Evolutionary conservation across 2,113 vertebrate species (phyloP).

Genomic region (Scytalopus superciliaris): DNA sequence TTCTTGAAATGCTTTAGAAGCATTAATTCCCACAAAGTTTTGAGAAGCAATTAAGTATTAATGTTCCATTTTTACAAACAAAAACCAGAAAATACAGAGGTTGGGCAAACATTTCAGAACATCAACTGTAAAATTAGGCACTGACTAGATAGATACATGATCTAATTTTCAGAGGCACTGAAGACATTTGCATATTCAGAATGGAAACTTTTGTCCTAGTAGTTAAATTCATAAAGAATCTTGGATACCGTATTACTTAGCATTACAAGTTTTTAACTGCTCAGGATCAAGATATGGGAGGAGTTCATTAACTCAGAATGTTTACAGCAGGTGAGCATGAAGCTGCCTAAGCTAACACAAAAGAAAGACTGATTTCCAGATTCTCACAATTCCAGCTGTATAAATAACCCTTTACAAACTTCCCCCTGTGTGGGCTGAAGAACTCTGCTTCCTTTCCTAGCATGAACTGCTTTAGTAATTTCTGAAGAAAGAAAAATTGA

Average conservation of each 20-base stretch:
- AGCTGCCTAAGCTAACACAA: slow-evolving; percentile 7
- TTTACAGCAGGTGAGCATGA: slow-evolving; percentile 25
- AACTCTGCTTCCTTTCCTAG: background rate
- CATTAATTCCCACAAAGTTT: slow-evolving; percentile 65
- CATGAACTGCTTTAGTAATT: background rate
- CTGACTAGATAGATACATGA: slow-evolving; percentile 48
- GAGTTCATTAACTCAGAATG: slow-evolving; percentile 23
- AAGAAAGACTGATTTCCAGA: slow-evolving; percentile 4
- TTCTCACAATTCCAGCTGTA: slow-evolving; percentile 29
- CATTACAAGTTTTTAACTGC: slow-evolving; percentile 17
- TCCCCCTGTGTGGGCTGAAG: background rate
- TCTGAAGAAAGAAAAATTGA: background rate
- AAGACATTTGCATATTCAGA: slow-evolving; percentile 55
- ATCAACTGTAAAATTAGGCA: slow-evolving; percentile 65
- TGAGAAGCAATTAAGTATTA: slow-evolving; percentile 65
- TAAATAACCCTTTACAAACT: slow-evolving; percentile 34
- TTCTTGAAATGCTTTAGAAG: slow-evolving; percentile 66
- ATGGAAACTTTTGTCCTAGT: slow-evolving; percentile 49
- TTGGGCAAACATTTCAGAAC: slow-evolving; percentile 62
- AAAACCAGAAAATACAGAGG: slow-evolving; percentile 58
- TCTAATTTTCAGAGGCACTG: slow-evolving; percentile 60
- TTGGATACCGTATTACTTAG: slow-evolving; percentile 19
- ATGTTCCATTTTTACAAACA: slow-evolving; percentile 60
- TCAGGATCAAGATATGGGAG: background rate
- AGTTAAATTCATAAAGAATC: slow-evolving; percentile 46